Evolutionary conservation across 2,888 invertebrate species (phyloP).

Genomic region (Norana najaformis): DNA sequence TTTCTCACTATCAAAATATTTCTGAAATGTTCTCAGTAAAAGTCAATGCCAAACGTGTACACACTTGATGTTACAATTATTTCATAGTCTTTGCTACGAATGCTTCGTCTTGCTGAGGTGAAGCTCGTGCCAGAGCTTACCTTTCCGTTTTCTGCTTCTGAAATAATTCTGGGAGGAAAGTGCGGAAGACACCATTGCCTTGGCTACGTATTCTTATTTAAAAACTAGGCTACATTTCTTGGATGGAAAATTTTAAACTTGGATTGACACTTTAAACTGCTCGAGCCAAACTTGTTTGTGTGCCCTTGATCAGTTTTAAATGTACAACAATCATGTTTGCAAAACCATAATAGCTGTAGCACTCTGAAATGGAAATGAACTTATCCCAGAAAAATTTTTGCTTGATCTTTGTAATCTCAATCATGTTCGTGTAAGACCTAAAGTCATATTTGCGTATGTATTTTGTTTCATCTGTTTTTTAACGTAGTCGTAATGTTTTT

Average conservation of each 20-base stretch:
- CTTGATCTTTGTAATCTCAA: not conserved
- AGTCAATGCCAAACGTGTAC: not conserved
- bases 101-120: not conserved
- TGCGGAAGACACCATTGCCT: not conserved
- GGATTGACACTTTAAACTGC: too few relatives aligned
- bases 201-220: not conserved
- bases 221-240: not conserved
- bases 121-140: not conserved
- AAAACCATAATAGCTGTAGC: not conserved
- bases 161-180: not conserved
- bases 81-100: not conserved
- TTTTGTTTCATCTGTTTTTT: not conserved
- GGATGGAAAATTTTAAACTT: not conserved
- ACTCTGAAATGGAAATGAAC: not conserved
- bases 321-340: slow-evolving; percentile 13
- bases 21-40: too few relatives aligned
- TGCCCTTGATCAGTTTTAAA: not conserved
- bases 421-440: not conserved
- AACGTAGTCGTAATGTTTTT: not conserved
- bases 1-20: slow-evolving; percentile 8
- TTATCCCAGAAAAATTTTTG: not conserved
- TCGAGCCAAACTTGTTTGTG: not conserved
- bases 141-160: not conserved
- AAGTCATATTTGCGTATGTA: not conserved
- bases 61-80: slow-evolving; percentile 1